Base-by-base conservation (phyloP, 2,113 vertebrate species). In the Labeo rohita region DNA sequence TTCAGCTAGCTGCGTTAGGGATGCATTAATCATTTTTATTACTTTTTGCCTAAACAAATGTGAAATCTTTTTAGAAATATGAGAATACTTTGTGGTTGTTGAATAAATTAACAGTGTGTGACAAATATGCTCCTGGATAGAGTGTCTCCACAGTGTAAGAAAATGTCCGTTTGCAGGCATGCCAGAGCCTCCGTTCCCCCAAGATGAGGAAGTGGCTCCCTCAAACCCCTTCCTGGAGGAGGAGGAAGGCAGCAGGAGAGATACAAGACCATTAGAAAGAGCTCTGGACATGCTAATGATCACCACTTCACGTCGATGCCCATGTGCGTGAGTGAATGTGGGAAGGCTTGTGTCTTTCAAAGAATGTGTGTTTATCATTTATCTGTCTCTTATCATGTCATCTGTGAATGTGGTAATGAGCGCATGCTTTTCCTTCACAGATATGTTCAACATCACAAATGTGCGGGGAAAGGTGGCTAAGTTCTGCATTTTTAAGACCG, bases 161-260 rank as follows among this genome's bases (percentile, higher is more conserved):
- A 9, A 16, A 12, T 79, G 18, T 39, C 85, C 12, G 39, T 0
- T 83, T 54, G 2, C 61, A 98, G 98, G 98, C 12, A 96, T 99
- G 93, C 96, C 97, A 50, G 97, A 98, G 91, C 96, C 96, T 82
- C 94, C 93, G 0, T 97, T 97, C 88, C 95, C 96, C 28, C 97
- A 97, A 91, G 97, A 99, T 63, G 98, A 98, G 88, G 96, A 95
- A 0, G 96, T 99, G 16, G 97, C 97, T 0, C 98, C 98, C 36
- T 97, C 98, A 1, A 99, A 98, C 90, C 98, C 98, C 0, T 99
- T 99, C 91, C 89, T 99, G 91, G 98, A 99, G 85, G 98, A 98
- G 80, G 98, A 99, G 39, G 98, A 97, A 87, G 87, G 91, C 49
- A 93, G 94, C 65, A 97, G 97, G 91, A 97, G 97, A 86, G 97